phyloP scores from a whole-genome alignment of 2,888 invertebrate genomes.

The Erynnis tages region DNA sequence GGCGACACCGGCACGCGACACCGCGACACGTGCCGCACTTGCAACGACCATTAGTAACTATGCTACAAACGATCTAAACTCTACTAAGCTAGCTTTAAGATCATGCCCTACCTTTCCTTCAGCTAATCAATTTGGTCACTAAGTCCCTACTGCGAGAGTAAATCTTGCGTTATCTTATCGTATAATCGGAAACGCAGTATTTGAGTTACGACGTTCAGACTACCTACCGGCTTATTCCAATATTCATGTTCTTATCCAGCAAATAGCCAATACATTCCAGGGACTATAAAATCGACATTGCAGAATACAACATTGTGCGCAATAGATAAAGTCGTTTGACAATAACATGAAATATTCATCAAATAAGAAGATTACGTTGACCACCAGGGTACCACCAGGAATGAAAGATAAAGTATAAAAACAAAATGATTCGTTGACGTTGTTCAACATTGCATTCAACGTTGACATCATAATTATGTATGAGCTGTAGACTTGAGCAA shows the following conservation, averaged over 20 bases:
- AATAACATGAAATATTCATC: constrained; percentile 78
- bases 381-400: constrained; percentile 43
- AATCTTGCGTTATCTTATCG: constrained; percentile 4
- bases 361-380: constrained; percentile 52
- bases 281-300: constrained; percentile 41
- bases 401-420: constrained; percentile 46
- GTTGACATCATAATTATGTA: constrained; percentile 26
- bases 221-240: constrained; percentile 23
- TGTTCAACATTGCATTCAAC: constrained; percentile 14
- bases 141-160: not conserved
- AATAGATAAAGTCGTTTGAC: constrained; percentile 68
- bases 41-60: constrained; percentile 40
- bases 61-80: constrained; percentile 29
- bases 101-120: not conserved
- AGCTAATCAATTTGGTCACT: constrained; percentile 7
- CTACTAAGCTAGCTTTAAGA: constrained; percentile 2
- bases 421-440: constrained; percentile 38
- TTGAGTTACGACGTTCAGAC: constrained; percentile 16
- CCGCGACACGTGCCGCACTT: constrained; percentile 42
- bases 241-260: constrained; percentile 27
- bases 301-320: constrained; percentile 62
- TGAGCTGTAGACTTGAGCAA: constrained; percentile 8
- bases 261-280: constrained; percentile 34
- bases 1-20: constrained; percentile 71
- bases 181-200: constrained; percentile 11